Base-by-base conservation (phyloP, 2,888 invertebrate genomes). In the Endomychus coccineus region DNA sequence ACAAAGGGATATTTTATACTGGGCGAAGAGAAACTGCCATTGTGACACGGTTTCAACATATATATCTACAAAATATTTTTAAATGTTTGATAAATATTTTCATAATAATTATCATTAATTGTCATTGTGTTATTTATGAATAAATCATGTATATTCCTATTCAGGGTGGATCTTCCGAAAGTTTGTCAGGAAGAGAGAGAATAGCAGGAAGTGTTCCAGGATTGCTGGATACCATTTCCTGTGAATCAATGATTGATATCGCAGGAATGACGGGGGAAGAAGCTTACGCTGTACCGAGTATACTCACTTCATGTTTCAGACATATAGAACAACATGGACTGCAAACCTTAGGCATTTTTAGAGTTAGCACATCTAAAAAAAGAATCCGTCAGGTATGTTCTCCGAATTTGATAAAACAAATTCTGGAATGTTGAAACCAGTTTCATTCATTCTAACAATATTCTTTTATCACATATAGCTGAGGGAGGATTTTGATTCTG, bases 351-450 rank as follows among this genome's bases (percentile, higher is more conserved):
- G 95, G 95, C 2, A 80, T 95, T 41, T 95, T 95, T 68, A 75
- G 94, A 49, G 90, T 94, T 27, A 89, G 91, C 46, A 82, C 90
- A 19, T 91, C 92, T 3, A 90, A 88, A 64, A 94, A 91, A 62
- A 74, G 92, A 61, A 87, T 91, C 24, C 75, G 91, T 66, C 89
- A 92, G 80, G 88, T 90, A 53, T 57, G 62, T 15, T n/a, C 21
- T 19, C n/a, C n/a, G n/a, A n/a, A n/a, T n/a, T n/a, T n/a, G n/a
- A n/a, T n/a, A n/a, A n/a, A n/a, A n/a, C n/a, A n/a, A n/a, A n/a
- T n/a, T n/a, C n/a, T n/a, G n/a, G n/a, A n/a, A n/a, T n/a, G n/a
- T n/a, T n/a, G n/a, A n/a, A n/a, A n/a, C n/a, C n/a, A n/a, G n/a
- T n/a, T n/a, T n/a, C n/a, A n/a, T n/a, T n/a, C n/a, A n/a, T n/a